These are phyloP conservation scores for Sylvicapra grimmia DNA, from an alignment of 2,113 vertebrate species.

Conservation along the genomic window DNA sequence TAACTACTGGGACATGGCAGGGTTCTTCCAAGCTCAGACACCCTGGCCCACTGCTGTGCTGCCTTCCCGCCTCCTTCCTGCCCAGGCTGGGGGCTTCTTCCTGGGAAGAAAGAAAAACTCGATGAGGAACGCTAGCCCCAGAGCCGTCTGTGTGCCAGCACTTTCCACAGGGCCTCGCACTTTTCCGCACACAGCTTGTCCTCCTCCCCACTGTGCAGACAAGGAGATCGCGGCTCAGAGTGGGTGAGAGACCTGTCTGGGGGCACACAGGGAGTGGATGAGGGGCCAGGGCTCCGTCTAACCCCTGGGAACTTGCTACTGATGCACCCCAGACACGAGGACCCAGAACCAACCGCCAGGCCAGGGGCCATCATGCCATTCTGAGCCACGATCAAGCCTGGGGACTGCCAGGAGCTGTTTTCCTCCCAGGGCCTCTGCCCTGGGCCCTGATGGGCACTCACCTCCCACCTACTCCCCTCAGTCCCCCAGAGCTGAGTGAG, in stretches of 20 bases:
- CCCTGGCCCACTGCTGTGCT: too few relatives aligned
- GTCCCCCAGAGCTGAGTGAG: background rate
- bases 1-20: background rate
- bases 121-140: accelerated
- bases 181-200: background rate
- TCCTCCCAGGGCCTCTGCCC: too few relatives aligned
- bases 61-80: too few relatives aligned
- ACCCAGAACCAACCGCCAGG: accelerated
- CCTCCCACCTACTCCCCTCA: background rate
- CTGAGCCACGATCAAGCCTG: background rate
- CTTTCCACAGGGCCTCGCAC: background rate
- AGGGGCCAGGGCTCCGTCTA: background rate
- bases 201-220: too few relatives aligned
- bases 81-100: background rate
- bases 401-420: background rate
- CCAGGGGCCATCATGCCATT: too few relatives aligned
- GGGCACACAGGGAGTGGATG: background rate
- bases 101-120: background rate
- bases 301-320: background rate
- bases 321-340: background rate
- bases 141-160: accelerated
- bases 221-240: background rate
- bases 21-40: background rate
- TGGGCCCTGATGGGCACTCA: too few relatives aligned
- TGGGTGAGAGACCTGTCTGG: background rate